Conservation (phyloP, 1,140 invertebrate genomes). For the Diorhabda carinulata region DNA sequence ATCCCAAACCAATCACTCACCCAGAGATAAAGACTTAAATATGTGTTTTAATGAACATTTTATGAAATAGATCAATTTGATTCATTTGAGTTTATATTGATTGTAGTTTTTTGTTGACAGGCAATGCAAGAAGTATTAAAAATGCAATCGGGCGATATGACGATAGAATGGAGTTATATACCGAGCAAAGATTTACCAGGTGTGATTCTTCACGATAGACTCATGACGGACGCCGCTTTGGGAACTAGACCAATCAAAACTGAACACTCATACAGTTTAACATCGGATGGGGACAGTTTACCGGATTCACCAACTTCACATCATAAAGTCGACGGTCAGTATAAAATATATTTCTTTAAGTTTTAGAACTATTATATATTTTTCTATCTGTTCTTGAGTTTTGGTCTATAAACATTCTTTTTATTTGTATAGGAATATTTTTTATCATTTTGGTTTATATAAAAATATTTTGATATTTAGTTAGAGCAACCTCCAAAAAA, state of each 20-base stretch:
- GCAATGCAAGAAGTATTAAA: conserved; percentile 57
- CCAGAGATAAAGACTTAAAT: no score
- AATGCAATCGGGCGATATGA: conserved; percentile 34
- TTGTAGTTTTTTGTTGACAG: conserved; percentile 48
- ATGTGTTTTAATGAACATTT: no score
- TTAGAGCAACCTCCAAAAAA: no score
- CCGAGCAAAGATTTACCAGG: conserved; percentile 56
- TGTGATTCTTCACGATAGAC: conserved; percentile 78
- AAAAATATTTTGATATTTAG: no score
- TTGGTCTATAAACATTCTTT: no score
- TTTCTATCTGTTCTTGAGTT: no score
- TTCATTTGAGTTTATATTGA: background rate
- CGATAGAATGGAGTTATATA: conserved; percentile 47
- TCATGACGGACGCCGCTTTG: conserved; percentile 85
- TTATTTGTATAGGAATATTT: no score
- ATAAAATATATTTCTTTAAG: conserved; percentile 1
- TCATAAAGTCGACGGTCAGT: conserved; percentile 62
- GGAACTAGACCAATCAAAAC: conserved; percentile 75
- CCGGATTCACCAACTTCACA: conserved; percentile 58
- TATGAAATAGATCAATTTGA: no score
- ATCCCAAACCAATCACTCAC: no score
- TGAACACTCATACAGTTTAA: conserved; percentile 78
- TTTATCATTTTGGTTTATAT: no score
- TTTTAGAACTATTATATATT: background rate
- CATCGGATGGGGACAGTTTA: conserved; percentile 63